Conservation (phyloP, 2,888 invertebrate species). For the Philereme transversata region DNA sequence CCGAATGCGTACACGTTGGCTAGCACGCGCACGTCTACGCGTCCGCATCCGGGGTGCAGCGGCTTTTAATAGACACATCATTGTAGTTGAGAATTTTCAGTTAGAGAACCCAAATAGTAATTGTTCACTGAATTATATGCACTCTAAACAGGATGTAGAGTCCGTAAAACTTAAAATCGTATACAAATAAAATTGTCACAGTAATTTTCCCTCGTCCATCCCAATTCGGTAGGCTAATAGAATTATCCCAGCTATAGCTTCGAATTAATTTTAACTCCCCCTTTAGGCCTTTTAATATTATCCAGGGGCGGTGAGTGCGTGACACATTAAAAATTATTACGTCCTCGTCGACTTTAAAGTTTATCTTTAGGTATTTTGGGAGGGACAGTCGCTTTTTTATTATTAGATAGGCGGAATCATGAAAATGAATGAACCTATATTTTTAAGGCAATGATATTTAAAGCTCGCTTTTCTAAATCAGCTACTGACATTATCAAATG, state of each 20-base stretch:
- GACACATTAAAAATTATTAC: conserved; percentile 53
- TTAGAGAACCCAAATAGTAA: too few species aligned
- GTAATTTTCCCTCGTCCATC: conserved; percentile 31
- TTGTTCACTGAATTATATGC: too few species aligned
- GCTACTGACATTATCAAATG: too few species aligned
- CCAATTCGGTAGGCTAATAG: conserved; percentile 60
- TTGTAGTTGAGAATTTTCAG: too few species aligned
- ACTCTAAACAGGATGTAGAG: too few species aligned
- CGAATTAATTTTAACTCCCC: conserved; percentile 65
- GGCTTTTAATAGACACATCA: too few species aligned
- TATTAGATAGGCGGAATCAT: conserved; percentile 14
- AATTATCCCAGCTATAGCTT: conserved; percentile 67
- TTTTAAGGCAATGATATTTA: conserved; percentile 10
- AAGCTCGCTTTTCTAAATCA: not conserved
- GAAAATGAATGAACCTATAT: conserved; percentile 10
- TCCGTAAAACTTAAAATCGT: conserved; percentile 28
- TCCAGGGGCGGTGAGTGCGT: conserved; percentile 48
- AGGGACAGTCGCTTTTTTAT: conserved; percentile 21
- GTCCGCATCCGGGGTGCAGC: too few species aligned
- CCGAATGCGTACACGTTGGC: too few species aligned
- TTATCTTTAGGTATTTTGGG: conserved; percentile 31
- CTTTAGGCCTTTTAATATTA: conserved; percentile 60
- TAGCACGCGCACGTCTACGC: too few species aligned
- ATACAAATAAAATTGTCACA: conserved; percentile 51
- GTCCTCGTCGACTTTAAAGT: conserved; percentile 40